These are phyloP conservation scores for Spatulosminthurus flaviceps DNA, from an alignment of 2,888 invertebrate species.

Conservation along the genomic window DNA sequence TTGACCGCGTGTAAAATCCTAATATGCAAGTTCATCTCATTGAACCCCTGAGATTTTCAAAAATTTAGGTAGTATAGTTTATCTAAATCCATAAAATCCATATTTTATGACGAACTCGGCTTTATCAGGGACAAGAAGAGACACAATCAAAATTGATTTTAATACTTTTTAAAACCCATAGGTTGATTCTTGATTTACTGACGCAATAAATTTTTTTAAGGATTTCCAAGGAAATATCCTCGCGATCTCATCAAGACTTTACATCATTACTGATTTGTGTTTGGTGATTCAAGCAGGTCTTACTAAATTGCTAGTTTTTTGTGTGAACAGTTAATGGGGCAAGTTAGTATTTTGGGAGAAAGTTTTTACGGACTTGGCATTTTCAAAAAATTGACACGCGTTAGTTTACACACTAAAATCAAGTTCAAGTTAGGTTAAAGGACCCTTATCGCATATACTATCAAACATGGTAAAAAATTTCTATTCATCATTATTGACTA, in stretches of 20 bases:
- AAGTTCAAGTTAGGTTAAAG: no score
- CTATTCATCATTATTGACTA: no score
- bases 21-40: neutral
- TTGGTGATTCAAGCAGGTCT: neutral
- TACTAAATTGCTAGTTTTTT: no score
- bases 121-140: neutral
- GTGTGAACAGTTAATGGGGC: no score
- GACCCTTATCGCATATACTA: no score
- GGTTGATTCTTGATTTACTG: neutral
- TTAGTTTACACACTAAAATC: no score
- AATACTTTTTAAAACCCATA: neutral
- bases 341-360: no score
- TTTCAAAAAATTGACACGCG: no score
- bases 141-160: neutral
- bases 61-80: neutral
- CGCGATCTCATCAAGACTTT: neutral
- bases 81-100: slow-evolving; percentile 7
- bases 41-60: neutral
- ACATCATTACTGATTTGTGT: neutral
- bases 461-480: no score
- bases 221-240: neutral
- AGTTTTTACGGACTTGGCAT: no score
- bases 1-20: neutral
- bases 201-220: neutral
- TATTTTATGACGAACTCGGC: neutral